A percentile compares a stretch with the other conserved stretches of the same genome.
These are phyloP conservation scores for Monodelphis domestica DNA, from an alignment of 2,797 vertebrate genomes.

Conservation along the genomic window DNA sequence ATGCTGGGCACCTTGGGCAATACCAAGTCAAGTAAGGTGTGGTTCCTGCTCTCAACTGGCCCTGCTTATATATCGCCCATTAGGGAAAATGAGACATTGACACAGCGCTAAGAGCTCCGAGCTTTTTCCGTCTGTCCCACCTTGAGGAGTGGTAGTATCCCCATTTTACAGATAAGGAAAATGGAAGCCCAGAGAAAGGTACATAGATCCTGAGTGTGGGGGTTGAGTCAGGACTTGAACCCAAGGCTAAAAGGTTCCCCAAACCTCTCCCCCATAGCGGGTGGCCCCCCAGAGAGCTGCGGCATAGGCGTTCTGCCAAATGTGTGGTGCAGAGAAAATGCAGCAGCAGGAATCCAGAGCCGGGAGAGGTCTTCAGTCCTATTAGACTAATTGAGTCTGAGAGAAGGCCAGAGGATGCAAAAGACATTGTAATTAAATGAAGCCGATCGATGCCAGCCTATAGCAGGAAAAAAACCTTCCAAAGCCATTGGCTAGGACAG, in stretches of 20 bases:
- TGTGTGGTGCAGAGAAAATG: constrained; percentile 7
- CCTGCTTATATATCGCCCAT: too few relatives aligned
- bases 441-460: constrained; percentile 42
- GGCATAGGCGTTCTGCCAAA: not conserved
- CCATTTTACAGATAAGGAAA: not conserved
- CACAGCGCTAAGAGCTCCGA: not conserved
- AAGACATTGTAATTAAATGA: constrained; percentile 62
- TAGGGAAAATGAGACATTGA: not conserved
- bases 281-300: not conserved
- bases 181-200: not conserved
- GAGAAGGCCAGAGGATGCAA: constrained; percentile 34
- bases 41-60: not conserved
- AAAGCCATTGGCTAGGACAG: constrained; percentile 28
- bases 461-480: constrained; percentile 48
- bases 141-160: not conserved
- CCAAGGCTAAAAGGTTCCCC: not conserved
- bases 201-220: not conserved
- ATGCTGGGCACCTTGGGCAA: not conserved
- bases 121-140: not conserved
- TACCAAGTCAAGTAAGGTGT: not conserved
- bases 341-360: not conserved
- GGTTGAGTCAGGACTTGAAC: not conserved
- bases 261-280: not conserved
- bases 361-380: constrained; percentile 10
- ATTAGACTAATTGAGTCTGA: constrained; percentile 47